Evolutionary conservation across 2,888 invertebrate species (phyloP).

Genomic region (Ormia ochracea): DNA sequence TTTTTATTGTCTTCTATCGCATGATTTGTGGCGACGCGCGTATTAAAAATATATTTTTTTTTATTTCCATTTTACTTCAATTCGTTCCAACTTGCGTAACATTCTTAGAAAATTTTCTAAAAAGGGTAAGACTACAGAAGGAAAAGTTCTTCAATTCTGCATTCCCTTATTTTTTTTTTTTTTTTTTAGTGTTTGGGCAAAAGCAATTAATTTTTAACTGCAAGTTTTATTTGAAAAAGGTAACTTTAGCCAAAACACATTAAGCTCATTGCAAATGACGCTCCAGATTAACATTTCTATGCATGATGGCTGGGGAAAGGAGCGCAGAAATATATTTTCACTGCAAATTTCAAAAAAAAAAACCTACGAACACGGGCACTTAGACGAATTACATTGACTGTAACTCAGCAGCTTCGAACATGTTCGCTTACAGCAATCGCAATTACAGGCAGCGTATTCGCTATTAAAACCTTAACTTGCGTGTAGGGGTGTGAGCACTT

Average conservation of each 20-base stretch:
- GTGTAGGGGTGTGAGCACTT: neutral
- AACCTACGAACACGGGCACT: neutral
- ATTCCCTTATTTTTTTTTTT: conserved; percentile 11
- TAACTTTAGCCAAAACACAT: conserved; percentile 11
- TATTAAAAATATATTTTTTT: conserved; percentile 34
- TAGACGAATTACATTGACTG: conserved; percentile 1
- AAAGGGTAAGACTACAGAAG: neutral
- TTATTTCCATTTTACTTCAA: conserved; percentile 33
- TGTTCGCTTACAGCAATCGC: neutral
- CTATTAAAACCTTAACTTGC: conserved; percentile 28
- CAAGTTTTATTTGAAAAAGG: conserved; percentile 42
- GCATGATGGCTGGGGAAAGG: neutral
- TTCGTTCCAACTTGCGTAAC: conserved; percentile 17
- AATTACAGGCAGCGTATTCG: conserved; percentile 29
- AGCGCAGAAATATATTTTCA: conserved; percentile 3
- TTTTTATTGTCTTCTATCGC: conserved; percentile 35
- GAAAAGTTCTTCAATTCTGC: conserved; percentile 46
- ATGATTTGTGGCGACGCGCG: conserved; percentile 57
- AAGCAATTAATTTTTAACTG: conserved; percentile 63
- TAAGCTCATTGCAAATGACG: conserved; percentile 40
- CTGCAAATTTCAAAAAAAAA: conserved; percentile 23
- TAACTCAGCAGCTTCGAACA: conserved; percentile 32
- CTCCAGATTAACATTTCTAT: conserved; percentile 41
- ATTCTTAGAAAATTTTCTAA: conserved; percentile 13
- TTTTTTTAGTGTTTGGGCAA: conserved; percentile 38